Evolutionary conservation across 2,113 vertebrate species (phyloP), one percentile per base, ranked within the genome.

Genomic region (Oceanodroma tethys): DNA sequence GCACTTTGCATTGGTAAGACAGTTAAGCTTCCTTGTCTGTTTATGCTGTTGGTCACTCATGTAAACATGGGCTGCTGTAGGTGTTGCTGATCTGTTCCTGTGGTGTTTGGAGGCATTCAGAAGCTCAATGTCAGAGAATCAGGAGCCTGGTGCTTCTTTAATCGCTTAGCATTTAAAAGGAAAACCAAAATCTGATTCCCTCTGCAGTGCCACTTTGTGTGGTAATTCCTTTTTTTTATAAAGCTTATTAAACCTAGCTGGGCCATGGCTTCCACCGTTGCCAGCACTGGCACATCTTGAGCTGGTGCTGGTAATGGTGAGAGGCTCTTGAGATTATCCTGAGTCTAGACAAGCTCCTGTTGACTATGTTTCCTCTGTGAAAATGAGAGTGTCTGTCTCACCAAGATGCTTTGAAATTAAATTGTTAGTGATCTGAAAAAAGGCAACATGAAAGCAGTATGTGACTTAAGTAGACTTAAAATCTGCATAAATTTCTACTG

Each of bases 341-440:
- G 43, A 79, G 95, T 94, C 90, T 92, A 93, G 88, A 95, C 95
- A 91, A 91, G 59, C 60, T 78, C 72, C n/a, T 56, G 30, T 52
- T 94, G 52, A 71, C 65, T 75, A 0, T 56, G 60, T 85, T 52
- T 91, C 38, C 21, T 87, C 52, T 75, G 42, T 70, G 60, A 88
- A 92, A 94, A 83, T 38, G 30, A 91, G 19, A 75, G 27, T 84
- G 75, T 93, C 88, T 97, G 75, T 80, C 83, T 96, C 73, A 47
- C 16, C 21, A 32, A 53, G 19, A 34, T 81, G 20, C 91, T 97
- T 97, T 96, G 96, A 97, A 93, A 72, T 56, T 71, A 56, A 83
- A 56, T 79, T 32, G 14, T 83, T 76, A 90, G 42, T 62, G 65
- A 76, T 91, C 72, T 92, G 72, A 71, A 59, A 72, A n/a, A 78